Evolutionary conservation across 2,888 invertebrate species (phyloP).

Genomic region (Gymnocheta viridis): DNA sequence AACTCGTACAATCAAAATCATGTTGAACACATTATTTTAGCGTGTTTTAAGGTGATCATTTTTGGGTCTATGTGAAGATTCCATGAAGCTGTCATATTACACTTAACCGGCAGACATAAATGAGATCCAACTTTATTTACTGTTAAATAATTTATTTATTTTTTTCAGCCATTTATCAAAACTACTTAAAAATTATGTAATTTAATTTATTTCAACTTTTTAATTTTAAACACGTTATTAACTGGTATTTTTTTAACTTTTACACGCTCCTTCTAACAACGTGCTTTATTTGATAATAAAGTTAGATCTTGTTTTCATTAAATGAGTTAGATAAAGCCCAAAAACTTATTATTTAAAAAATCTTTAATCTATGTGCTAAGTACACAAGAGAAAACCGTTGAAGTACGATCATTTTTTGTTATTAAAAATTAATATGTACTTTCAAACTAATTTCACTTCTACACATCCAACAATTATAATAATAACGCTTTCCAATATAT

Average conservation of each 20-base stretch:
- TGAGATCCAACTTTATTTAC: constrained; percentile 21
- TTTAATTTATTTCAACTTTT: background rate
- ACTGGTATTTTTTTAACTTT: background rate
- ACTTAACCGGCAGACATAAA: constrained; percentile 16
- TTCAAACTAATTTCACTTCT: too few species aligned
- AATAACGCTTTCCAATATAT: too few species aligned
- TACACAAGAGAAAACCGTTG: too few species aligned
- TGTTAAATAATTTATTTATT: constrained; percentile 8
- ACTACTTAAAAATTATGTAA: constrained; percentile 22
- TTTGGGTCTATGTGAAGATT: constrained; percentile 14
- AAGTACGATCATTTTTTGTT: too few species aligned
- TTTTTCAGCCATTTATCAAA: constrained; percentile 29
- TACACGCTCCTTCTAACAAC: background rate
- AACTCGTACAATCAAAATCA: constrained; percentile 3
- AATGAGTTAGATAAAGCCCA: background rate
- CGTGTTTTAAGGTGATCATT: constrained; percentile 55
- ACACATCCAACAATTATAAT: too few species aligned
- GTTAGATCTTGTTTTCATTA: background rate
- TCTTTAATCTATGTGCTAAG: too few species aligned
- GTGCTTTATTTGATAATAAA: background rate
- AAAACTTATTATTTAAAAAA: background rate
- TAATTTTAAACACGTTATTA: background rate
- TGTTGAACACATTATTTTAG: constrained; percentile 48
- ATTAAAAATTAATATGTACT: too few species aligned
- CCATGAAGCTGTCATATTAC: constrained; percentile 45